These are phyloP conservation scores for Amiota communis DNA, from an alignment of 2,888 invertebrate genomes.

Conservation along the genomic window DNA sequence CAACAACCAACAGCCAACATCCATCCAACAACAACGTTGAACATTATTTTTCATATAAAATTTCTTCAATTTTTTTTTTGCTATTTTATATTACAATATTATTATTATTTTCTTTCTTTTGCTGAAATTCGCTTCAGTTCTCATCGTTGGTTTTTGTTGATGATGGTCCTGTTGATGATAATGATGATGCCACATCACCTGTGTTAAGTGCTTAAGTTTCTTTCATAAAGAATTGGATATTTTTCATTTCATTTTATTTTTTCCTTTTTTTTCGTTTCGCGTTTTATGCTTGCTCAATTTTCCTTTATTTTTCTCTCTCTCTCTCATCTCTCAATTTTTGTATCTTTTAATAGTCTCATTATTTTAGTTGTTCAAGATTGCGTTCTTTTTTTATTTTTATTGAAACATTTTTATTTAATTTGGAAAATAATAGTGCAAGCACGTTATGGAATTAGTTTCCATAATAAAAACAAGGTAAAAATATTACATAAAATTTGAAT, in stretches of 20 bases:
- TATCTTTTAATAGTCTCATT: conserved; percentile 33
- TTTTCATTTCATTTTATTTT: neutral
- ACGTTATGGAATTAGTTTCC: no score
- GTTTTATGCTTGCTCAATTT: conserved; percentile 41
- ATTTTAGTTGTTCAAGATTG: conserved; percentile 30
- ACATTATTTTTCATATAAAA: conserved; percentile 23
- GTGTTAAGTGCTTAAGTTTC: conserved; percentile 1
- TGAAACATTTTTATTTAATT: neutral
- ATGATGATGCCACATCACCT: no score
- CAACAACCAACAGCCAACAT: neutral
- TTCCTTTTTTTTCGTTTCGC: neutral
- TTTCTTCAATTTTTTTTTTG: neutral
- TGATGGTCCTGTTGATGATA: no score
- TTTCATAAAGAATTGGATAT: no score
- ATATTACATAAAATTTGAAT: no score
- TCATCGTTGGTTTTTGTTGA: no score
- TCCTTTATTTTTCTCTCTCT: conserved; percentile 19
- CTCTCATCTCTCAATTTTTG: no score
- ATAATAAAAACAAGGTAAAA: no score
- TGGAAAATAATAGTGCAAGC: no score
- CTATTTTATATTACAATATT: neutral
- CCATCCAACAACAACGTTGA: neutral
- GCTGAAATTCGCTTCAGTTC: neutral
- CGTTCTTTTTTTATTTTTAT: conserved; percentile 34
- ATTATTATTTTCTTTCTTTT: neutral